Base-by-base conservation (phyloP, 2,113 vertebrate species). In the Ptilonorhynchus violaceus region DNA sequence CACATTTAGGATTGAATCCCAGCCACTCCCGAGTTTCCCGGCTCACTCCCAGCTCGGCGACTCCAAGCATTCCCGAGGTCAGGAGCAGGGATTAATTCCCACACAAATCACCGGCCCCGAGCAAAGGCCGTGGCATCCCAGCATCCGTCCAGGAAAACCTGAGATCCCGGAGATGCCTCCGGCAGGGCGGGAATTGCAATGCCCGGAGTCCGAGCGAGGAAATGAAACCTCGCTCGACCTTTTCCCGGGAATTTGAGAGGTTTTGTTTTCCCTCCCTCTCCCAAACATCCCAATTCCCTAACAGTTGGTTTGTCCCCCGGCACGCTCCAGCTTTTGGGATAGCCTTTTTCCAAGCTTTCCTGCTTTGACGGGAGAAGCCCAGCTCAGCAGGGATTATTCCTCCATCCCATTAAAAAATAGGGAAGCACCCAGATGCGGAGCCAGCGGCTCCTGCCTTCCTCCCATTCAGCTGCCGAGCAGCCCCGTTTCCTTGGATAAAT, bases 381-480 rank as follows among this genome's bases (percentile, higher is more conserved):
- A 21, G 37, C 39, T 47, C 31, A 10, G 58, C 44, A 30, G 14
- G 2, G 0, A 39, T 62, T 80, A 9, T 47, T 59, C 47, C 68
- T 72, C 28, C 60, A 24, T 63, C 39, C 62, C 35, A 18, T 27
- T 62, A 16, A 69, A 90, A 81, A 9, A 11, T 53, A 67, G 59
- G 60, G 73, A 92, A 86, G 72, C 49, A 46, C 28, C 12, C 1
- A 42, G 89, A 78, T 74, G 41, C 0, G 0, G 52, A 69, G 69
- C 11, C 55, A 22, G 82, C 10, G n/a, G 84, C 67, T 85, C 59
- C 87, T 50, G 80, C 72, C 56, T 93, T 94, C 93, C 95, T 97
- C 81, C 70, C 84, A 78, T 77, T 92, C 62, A 93, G 56, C 85
- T 15, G 14, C 67, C 0, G 11, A 93, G 66, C 67, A 59, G 75